Percentiles rank a stretch among this genome's conserved stretches.
These are phyloP conservation scores for Mareca strepera DNA, from an alignment of 2,797 vertebrate species.

Conservation along the genomic window DNA sequence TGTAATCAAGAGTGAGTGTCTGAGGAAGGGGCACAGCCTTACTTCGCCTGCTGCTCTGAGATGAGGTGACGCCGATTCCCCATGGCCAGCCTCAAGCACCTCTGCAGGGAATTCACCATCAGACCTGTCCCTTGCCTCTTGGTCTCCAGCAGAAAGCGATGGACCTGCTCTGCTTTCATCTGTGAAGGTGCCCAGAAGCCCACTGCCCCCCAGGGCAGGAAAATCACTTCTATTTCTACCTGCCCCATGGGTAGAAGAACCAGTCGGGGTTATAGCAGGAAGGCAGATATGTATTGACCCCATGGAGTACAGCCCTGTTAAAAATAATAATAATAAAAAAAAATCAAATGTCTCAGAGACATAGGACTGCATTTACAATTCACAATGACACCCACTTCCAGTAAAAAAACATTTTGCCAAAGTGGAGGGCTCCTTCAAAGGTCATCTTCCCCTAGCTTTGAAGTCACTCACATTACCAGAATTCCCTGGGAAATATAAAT, in stretches of 20 bases:
- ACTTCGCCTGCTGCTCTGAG: not conserved
- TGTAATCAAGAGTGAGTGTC: rapidly evolving
- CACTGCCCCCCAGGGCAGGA: not conserved
- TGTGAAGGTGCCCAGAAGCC: rapidly evolving
- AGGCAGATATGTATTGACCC: not conserved
- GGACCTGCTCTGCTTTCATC: rapidly evolving
- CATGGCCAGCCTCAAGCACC: rapidly evolving
- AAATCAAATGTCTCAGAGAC: not conserved
- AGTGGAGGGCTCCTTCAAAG: not conserved
- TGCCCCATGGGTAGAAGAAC: not conserved
- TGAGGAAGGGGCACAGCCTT: not conserved
- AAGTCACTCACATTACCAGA: not conserved
- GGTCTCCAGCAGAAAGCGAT: not conserved
- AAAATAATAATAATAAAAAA: not conserved
- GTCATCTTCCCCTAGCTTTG: not conserved
- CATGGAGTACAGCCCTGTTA: not conserved
- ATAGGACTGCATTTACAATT: not conserved
- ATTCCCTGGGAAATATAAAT: not conserved
- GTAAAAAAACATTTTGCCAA: not conserved
- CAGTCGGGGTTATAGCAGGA: rapidly evolving
- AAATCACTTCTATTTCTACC: not conserved
- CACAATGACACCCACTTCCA: not conserved
- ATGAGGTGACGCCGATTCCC: rapidly evolving
- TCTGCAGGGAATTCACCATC: rapidly evolving
- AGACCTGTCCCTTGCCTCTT: not conserved